Base-by-base conservation (phyloP, 2,113 vertebrate genomes). In the Brienomyrus brachyistius region DNA sequence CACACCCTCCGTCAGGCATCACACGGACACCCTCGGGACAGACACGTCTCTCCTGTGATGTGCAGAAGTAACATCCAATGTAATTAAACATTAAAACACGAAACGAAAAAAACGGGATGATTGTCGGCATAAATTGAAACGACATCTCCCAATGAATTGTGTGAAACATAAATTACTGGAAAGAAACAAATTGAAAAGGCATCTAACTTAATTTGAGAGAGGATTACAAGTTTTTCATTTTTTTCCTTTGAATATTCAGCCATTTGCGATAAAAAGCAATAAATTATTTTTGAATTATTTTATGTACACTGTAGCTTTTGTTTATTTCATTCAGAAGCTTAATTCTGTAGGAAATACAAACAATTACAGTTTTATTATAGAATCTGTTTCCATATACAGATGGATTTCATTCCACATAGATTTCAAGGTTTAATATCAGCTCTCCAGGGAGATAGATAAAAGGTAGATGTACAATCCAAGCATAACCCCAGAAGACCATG, bases 361-460 rank as follows among this genome's bases (percentile, higher is more conserved):
- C 13, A 82, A 21, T 17, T 82, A 23, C 43, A 3, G 17, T 19
- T 43, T 82, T 82, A 82, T 23, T 82, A 82, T 6, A 45, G 77
- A 43, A 45, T 23, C 74, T 7, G 74, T 83, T 83, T 11, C 45
- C 8, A 43, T n/a, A 21, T 84, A 48, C 21, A 10, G 21, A 23
- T 48, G 40, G 21, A n/a, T 47, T 47, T 84, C 45, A 48, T 23
- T 23, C 43, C 82, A 9, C 7, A 23, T 47, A 84, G 43, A 10
- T 19, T 43, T 48, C 80, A 23, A 43, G 83, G 51, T 59, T 83
- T 47, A 85, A 59, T 43, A 31, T 40, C 31, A 45, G 35, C 8
- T 89, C 80, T 62, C 21, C 45, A 31, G 17, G 56, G 40, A 31
- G 80, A 84, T 21, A 56, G 50, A 89, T 89, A 84, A 89, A 89